Evolutionary conservation across 2,888 invertebrate species (phyloP).

Genomic region (Neelides folsomi): DNA sequence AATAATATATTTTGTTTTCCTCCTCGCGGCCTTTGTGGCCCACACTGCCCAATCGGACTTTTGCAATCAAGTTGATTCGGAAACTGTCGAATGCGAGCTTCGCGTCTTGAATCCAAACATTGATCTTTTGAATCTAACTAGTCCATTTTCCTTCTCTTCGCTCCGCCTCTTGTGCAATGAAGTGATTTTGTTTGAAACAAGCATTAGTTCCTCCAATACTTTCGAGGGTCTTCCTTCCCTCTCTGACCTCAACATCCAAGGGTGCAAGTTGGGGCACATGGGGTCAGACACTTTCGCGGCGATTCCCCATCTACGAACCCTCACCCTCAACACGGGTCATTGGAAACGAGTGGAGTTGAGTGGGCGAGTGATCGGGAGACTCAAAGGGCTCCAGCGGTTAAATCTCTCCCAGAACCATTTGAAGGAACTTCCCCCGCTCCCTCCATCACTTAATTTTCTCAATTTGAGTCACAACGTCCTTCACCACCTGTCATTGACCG

Average conservation of each 20-base stretch:
- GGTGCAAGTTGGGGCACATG: conserved; percentile 62
- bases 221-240: conserved; percentile 35
- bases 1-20: too few species aligned
- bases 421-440: conserved; percentile 39
- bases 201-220: conserved; percentile 26
- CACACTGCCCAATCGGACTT: too few species aligned
- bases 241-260: conserved; percentile 55
- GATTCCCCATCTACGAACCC: conserved; percentile 50
- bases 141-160: conserved; percentile 11
- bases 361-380: conserved; percentile 55
- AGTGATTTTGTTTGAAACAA: conserved; percentile 34
- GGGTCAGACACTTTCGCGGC: conserved; percentile 56
- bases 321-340: conserved; percentile 60
- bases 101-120: conserved; percentile 28
- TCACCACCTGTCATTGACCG: conserved; percentile 59
- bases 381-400: conserved; percentile 55
- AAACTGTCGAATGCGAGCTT: conserved; percentile 25
- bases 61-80: too few species aligned
- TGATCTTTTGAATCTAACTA: conserved; percentile 30
- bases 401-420: conserved; percentile 63
- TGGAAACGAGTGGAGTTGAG: conserved; percentile 65
- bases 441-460: too few species aligned
- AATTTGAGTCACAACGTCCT: conserved; percentile 36
- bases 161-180: conserved; percentile 35
- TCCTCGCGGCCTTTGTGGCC: too few species aligned